These are phyloP conservation scores for Ceyx cyanopectus DNA, from an alignment of 2,113 vertebrate species.

Conservation along the genomic window DNA sequence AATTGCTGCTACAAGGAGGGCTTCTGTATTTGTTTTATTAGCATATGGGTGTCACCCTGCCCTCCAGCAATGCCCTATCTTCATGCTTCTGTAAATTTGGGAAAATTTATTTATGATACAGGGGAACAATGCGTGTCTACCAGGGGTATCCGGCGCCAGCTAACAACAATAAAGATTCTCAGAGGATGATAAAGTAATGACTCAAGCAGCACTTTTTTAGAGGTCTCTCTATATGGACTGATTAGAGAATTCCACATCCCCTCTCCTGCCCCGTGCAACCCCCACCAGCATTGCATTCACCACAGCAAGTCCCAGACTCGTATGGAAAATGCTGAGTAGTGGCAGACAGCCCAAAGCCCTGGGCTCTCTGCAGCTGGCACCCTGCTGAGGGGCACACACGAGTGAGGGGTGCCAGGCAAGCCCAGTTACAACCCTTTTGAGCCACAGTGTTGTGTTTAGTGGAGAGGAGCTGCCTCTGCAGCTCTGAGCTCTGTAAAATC, in stretches of 20 bases:
- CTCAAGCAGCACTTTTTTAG: slow-evolving; percentile 42
- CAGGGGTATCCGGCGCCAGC: slow-evolving; percentile 54
- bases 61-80: slow-evolving; percentile 61
- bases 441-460: fast-evolving
- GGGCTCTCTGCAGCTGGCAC: not conserved
- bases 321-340: not conserved
- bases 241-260: not conserved
- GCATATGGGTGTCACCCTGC: slow-evolving; percentile 60
- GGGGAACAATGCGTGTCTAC: slow-evolving; percentile 66
- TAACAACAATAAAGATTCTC: slow-evolving; percentile 68
- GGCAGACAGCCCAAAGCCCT: not conserved
- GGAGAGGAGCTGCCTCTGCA: not conserved
- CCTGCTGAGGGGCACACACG: not conserved
- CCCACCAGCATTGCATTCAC: not conserved
- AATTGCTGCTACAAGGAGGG: not conserved
- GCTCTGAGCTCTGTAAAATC: not conserved
- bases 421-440: not conserved
- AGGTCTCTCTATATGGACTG: slow-evolving; percentile 26
- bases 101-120: slow-evolving; percentile 56
- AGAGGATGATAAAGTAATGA: slow-evolving; percentile 39
- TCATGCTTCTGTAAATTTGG: slow-evolving; percentile 41
- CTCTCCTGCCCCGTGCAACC: not conserved
- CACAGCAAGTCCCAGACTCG: not conserved
- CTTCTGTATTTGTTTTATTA: slow-evolving; percentile 42
- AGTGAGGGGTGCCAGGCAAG: not conserved